Base-by-base conservation (phyloP, 2,888 invertebrate species). In the Papilio gigon region DNA sequence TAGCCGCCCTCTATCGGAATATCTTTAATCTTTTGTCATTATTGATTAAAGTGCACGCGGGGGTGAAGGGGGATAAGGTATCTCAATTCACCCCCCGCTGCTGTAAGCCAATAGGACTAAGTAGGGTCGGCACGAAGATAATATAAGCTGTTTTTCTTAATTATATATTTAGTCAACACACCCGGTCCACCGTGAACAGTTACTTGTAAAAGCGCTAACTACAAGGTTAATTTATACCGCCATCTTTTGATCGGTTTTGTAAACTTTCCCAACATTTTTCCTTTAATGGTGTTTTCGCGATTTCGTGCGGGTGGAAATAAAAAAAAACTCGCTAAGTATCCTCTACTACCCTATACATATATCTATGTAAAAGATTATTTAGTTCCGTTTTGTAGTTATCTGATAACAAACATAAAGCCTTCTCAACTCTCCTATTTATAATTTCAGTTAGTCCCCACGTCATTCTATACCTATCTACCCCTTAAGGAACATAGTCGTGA, bases 21-120 rank as follows among this genome's bases (percentile, higher is more conserved):
- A 65, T 65, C 65, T 65, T 59, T 65, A 42, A 65, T 65, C 65
- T 42, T 27, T 53, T 65, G 58, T 44, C 58, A 44, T 44, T 65
- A 65, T 65, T 44, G 65, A 65, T 65, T 42, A 59, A 65, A 58
- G 58, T 65, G 65, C 65, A 65, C 14, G 22, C 37, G 3, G 17
- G 47, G 20, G 5, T 5, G 6, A n/a, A 17, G 22, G 42, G 37
- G 17, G 53, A 40, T 30, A 30, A 42, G 58, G 40, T 42, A 59
- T 65, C 65, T 65, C 35, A 65, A 65, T 59, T 59, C 65, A 59
- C 30, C 65, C 33, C 58, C 65, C 30, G 22, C 65, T 33, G 50
- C 58, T 35, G 40, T 56, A 42, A 58, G 56, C 65, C 65, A 30
- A 58, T 65, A 42, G 56, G 56, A 20, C 53, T 27, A 22, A 30